A percentile compares a stretch with the other conserved stretches of the same genome.
phyloP scores from a whole-genome alignment of 2,797 vertebrate genomes.

The Squalus acanthias region DNA sequence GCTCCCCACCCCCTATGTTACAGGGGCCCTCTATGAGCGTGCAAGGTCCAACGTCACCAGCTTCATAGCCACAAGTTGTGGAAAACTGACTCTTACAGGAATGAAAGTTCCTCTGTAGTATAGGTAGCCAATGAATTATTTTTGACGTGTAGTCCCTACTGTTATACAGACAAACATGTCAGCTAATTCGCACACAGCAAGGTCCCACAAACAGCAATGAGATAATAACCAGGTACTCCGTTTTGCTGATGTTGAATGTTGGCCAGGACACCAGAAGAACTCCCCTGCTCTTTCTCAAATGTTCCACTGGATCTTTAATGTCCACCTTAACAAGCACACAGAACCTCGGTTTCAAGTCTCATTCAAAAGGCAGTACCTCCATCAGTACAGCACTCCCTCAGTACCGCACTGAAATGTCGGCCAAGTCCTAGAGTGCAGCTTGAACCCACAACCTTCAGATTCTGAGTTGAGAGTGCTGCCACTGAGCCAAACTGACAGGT shows the following conservation, averaged over 20 bases:
- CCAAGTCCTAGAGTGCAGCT: background rate
- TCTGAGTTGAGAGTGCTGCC: background rate
- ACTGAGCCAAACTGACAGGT: background rate
- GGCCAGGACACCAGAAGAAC: background rate
- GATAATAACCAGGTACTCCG: background rate
- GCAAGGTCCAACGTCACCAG: background rate
- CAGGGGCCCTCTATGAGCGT: too few species aligned
- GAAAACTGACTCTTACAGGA: background rate
- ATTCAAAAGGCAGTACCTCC: background rate
- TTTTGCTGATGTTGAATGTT: background rate
- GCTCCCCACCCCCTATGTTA: background rate
- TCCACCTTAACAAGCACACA: background rate
- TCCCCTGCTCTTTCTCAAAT: background rate
- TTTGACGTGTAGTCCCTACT: background rate
- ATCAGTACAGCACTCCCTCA: background rate
- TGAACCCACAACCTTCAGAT: background rate
- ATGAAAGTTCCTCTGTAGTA: background rate
- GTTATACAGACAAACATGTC: background rate
- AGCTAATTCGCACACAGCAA: background rate
- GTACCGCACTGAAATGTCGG: background rate
- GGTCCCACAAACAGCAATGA: background rate
- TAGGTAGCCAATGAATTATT: background rate
- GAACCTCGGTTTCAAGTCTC: background rate
- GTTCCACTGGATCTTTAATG: background rate
- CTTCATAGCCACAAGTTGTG: background rate